Evolutionary conservation across 2,888 invertebrate genomes (phyloP).

Genomic region (Agrotis puta): DNA sequence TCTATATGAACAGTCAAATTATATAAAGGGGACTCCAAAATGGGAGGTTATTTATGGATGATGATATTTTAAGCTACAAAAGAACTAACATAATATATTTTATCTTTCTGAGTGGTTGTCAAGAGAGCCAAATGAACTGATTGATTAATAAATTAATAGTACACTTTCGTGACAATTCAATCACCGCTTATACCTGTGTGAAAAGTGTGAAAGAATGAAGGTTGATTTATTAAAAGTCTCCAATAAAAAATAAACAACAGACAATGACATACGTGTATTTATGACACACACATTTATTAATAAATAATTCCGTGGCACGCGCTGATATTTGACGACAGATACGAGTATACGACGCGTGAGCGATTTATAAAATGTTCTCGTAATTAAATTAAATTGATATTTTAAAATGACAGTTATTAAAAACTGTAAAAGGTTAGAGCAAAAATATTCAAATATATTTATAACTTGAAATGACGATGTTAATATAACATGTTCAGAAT

Average conservation of each 20-base stretch:
- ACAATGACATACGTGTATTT: slow-evolving; percentile 3
- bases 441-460: background rate
- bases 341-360: background rate
- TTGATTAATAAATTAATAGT: background rate
- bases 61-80: background rate
- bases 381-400: slow-evolving; percentile 3
- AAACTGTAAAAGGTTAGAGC: background rate
- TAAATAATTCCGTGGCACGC: background rate
- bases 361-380: slow-evolving; percentile 5
- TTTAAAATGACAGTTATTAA: slow-evolving; percentile 7
- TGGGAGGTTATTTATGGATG: no score
- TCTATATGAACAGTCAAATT: slow-evolving; percentile 19
- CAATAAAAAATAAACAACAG: background rate
- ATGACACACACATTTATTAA: background rate
- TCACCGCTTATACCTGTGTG: background rate
- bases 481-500: no score
- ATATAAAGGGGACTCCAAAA: background rate
- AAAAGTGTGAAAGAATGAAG: background rate
- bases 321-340: background rate
- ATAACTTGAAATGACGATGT: no score
- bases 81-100: background rate
- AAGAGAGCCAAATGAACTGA: background rate
- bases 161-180: background rate
- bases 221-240: background rate
- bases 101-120: background rate